phyloP scores from a whole-genome alignment of 1,140 invertebrate species.

The Calliopsis andreniformis region DNA sequence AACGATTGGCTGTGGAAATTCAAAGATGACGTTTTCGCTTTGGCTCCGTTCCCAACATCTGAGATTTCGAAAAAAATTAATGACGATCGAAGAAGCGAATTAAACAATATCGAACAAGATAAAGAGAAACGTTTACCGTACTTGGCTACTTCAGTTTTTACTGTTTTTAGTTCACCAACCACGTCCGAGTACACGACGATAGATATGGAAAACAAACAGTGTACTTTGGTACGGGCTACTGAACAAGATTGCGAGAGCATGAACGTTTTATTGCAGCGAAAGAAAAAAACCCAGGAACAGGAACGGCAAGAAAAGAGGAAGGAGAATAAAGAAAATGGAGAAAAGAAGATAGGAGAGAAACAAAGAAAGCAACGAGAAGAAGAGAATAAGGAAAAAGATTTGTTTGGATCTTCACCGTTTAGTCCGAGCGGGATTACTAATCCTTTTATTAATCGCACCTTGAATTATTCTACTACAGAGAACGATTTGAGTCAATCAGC shows the following conservation, averaged over 20 bases:
- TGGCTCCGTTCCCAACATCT: slow-evolving; percentile 87
- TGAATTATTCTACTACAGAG: slow-evolving; percentile 31
- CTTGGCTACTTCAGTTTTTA: not conserved
- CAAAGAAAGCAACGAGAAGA: too few relatives aligned
- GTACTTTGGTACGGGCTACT: not conserved
- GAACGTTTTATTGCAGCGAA: not conserved
- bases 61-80: slow-evolving; percentile 76
- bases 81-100: slow-evolving; percentile 58
- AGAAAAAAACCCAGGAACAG: not conserved
- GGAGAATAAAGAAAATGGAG: not conserved
- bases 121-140: slow-evolving; percentile 64
- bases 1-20: too few relatives aligned
- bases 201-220: not conserved
- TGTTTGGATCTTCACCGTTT: slow-evolving; percentile 84
- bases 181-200: not conserved
- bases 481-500: slow-evolving; percentile 5
- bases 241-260: not conserved
- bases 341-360: not conserved
- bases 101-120: slow-evolving; percentile 56
- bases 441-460: slow-evolving; percentile 68
- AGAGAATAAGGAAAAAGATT: slow-evolving; percentile 73
- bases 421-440: slow-evolving; percentile 72
- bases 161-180: slow-evolving; percentile 5
- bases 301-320: not conserved
- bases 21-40: slow-evolving; percentile 87